Conservation (phyloP, 2,113 vertebrate genomes). For the Micromys minutus region DNA sequence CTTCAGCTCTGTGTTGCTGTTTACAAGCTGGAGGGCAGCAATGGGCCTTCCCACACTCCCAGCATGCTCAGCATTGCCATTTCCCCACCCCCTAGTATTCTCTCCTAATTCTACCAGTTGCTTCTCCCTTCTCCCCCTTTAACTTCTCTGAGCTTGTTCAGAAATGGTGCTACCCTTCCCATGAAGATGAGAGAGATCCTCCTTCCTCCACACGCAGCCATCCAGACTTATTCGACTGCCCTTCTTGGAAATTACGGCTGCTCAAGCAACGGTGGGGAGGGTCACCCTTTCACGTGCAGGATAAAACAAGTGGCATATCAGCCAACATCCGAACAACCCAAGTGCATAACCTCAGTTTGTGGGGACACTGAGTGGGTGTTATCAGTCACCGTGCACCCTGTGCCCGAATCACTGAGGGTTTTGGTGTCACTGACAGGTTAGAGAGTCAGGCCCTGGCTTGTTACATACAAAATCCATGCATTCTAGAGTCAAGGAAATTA, state of each 20-base stretch:
- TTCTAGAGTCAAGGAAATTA: background rate
- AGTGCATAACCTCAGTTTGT: too few relatives aligned
- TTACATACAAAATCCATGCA: background rate
- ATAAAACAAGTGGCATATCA: background rate
- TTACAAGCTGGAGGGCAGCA: background rate
- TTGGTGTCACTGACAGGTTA: background rate
- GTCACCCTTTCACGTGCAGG: background rate
- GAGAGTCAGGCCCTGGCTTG: background rate
- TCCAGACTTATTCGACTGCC: accelerated
- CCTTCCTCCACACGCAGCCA: too few relatives aligned
- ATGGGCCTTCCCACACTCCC: too few relatives aligned
- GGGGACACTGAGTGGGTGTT: too few relatives aligned
- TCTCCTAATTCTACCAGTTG: background rate
- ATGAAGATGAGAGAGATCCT: background rate
- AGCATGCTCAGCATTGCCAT: accelerated
- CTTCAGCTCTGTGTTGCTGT: background rate
- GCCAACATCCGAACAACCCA: background rate
- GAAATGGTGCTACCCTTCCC: background rate
- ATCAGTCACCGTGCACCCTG: background rate
- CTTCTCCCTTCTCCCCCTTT: background rate
- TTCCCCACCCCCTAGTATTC: accelerated
- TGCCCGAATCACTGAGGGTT: accelerated
- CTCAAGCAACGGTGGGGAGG: background rate
- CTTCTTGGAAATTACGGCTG: background rate
- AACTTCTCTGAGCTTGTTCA: background rate